Evolutionary conservation across 2,797 vertebrate genomes (phyloP), one percentile per base, ranked within the genome.

Genomic region (Tiaroga cobitis): DNA sequence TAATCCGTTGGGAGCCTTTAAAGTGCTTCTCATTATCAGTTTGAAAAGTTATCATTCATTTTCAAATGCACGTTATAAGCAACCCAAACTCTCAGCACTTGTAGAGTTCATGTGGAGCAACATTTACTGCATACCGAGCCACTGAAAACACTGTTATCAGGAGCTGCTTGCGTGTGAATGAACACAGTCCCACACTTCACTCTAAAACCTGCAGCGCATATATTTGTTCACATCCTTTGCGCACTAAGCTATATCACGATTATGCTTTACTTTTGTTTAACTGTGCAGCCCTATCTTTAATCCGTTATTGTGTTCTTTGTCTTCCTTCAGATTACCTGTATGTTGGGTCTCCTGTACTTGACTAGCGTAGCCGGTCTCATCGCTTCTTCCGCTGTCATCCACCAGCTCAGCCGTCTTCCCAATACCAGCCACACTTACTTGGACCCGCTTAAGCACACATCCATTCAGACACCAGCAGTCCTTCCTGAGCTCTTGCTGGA

Each of bases 301-400:
- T 18, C 11, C 8, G 2, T 43, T 77, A 29, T 19, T 43, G 8
- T 11, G 2, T 65, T 59, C 16, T 29, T 29, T 81, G 6, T 9
- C 15, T 24, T 81, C 68, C 43, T 11, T 21, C 90, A 99, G 98
- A 93, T 99, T 49, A 96, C 96, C 83, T 98, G 98, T 87, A 94
- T 99, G 91, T 93, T 99, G 72, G 95, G 97, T 0, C 91, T 99
- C 86, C 93, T 99, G 32, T 99, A 99, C 82, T 93, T 99, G 88
- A 98, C 97, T 0, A 95, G 97, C 6, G 95, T 99, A 0, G 96
- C 97, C 0, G 92, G 97, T 8, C 91, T 97, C 16, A 96, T 99
- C 2, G 93, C 96, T 46, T 95, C 96, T 0, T 93, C 96, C 2
- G 90, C 96, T 0, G 90, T 96, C 37, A 88, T 97, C 65, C 96